phyloP scores from a whole-genome alignment of 1,140 invertebrate species.

The Euschistus heros region DNA sequence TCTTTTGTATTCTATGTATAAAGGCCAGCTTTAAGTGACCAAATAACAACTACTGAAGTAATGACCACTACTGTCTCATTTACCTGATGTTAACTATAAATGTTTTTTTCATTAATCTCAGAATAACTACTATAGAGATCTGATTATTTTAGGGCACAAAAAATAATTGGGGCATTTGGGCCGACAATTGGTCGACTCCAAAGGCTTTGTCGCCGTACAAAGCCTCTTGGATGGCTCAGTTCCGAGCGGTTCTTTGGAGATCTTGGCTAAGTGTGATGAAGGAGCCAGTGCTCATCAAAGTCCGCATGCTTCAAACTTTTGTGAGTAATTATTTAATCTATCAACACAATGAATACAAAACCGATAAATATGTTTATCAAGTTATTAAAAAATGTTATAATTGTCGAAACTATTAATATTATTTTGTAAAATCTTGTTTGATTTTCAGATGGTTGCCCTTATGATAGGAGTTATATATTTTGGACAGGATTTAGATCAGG shows the following conservation, averaged over 20 bases:
- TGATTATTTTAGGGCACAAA: too few relatives aligned
- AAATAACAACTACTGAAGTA: too few relatives aligned
- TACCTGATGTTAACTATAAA: too few relatives aligned
- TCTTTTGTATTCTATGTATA: too few relatives aligned
- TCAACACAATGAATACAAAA: too few relatives aligned
- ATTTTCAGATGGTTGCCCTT: slow-evolving; percentile 65
- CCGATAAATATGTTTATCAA: too few relatives aligned
- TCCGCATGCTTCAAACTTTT: slow-evolving; percentile 75
- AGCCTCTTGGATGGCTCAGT: slow-evolving; percentile 78
- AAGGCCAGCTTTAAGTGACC: too few relatives aligned
- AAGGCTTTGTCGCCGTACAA: slow-evolving; percentile 54
- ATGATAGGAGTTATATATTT: slow-evolving; percentile 84
- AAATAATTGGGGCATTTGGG: not conserved
- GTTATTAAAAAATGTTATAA: too few relatives aligned
- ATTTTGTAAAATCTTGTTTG: not conserved
- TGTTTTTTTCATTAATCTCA: too few relatives aligned
- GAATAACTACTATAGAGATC: too few relatives aligned
- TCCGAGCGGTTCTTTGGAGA: slow-evolving; percentile 78
- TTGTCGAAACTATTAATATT: not conserved
- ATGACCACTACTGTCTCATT: too few relatives aligned
- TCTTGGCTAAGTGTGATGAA: slow-evolving; percentile 78
- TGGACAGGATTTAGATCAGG: slow-evolving; percentile 69
- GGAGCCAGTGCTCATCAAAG: slow-evolving; percentile 81
- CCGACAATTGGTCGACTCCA: slow-evolving; percentile 23
- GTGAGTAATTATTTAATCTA: slow-evolving; percentile 44